Evolutionary conservation across 2,888 invertebrate species (phyloP).

Genomic region (Ormyrus pomaceus): DNA sequence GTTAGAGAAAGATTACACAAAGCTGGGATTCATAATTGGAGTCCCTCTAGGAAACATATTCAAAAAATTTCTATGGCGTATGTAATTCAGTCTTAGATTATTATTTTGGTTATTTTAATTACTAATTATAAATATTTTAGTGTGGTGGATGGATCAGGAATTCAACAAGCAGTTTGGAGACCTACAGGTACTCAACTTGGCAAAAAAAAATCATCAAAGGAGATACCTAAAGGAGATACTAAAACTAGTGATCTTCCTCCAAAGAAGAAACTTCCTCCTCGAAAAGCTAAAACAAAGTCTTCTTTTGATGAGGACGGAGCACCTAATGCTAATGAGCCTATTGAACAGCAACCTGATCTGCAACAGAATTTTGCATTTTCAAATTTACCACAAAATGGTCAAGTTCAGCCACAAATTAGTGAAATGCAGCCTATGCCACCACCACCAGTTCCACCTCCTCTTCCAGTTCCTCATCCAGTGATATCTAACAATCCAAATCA

Average conservation of each 20-base stretch:
- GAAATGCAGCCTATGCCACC: slow-evolving; percentile 59
- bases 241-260: slow-evolving; percentile 56
- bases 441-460: slow-evolving; percentile 48
- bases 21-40: slow-evolving; percentile 75
- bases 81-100: slow-evolving; percentile 31
- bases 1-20: slow-evolving; percentile 72
- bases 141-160: slow-evolving; percentile 65
- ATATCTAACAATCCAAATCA: slow-evolving; percentile 61
- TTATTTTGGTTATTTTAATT: background rate
- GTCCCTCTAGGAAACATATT: slow-evolving; percentile 73
- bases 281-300: slow-evolving; percentile 57
- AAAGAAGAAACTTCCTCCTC: slow-evolving; percentile 63
- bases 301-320: slow-evolving; percentile 58
- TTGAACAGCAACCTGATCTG: slow-evolving; percentile 57
- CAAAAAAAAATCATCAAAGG: slow-evolving; percentile 68
- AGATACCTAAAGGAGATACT: slow-evolving; percentile 53
- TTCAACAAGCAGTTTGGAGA: slow-evolving; percentile 74
- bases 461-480: slow-evolving; percentile 46
- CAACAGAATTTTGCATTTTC: slow-evolving; percentile 57
- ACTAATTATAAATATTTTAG: slow-evolving; percentile 23
- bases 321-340: slow-evolving; percentile 47
- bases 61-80: slow-evolving; percentile 72
- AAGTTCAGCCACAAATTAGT: slow-evolving; percentile 57
- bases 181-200: slow-evolving; percentile 73
- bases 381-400: slow-evolving; percentile 42